Evolutionary conservation across 2,888 invertebrate genomes (phyloP), one percentile per base, ranked within the genome.

Genomic region (Mechanitis messenoides): DNA sequence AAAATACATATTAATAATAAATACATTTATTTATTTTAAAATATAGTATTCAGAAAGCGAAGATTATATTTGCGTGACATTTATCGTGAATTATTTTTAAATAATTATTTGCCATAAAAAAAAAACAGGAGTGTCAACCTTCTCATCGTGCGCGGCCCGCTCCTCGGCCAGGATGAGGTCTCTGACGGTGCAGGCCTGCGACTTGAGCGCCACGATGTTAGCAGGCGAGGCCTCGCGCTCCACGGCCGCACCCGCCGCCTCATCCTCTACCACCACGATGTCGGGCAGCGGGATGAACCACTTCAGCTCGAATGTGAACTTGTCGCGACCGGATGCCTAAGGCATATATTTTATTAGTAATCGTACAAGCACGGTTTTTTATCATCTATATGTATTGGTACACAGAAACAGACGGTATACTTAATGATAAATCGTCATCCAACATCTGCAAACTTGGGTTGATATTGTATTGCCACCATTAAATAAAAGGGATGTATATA

Each of bases 211-310:
- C 60, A 96, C 94, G 72, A 97, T 94, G 83, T 96, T 96, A 33
- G 95, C 94, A 47, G 95, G 94, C 71, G 95, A 94, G 3, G 93
- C 92, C 86, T 97, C 90, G 0, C 86, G 75, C 46, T 85, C 79
- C 31, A 84, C 86, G 45, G 71, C 75, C 58, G 74, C 74, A 66
- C 69, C 72, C 7, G 70, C 74, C 1, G 76, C 77, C 45, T 95
- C 95, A 66, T 94, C 92, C 57, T 95, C 94, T 50, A 92, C 90
- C 45, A 96, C 94, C 62, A 92, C 90, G 42, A 96, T 94, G 77
- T 97, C 96, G 69, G 94, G 93, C 12, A 98, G 91, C 1, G 97
- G 95, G 74, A 97, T 95, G 83, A 95, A 97, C 97, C 98, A 98
- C 79, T 98, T 97, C 74, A 97, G 87, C 83, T 98, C 97, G 80